Evolutionary conservation across 1,140 invertebrate species (phyloP).

Genomic region (Drosophila pseudoananassae): DNA sequence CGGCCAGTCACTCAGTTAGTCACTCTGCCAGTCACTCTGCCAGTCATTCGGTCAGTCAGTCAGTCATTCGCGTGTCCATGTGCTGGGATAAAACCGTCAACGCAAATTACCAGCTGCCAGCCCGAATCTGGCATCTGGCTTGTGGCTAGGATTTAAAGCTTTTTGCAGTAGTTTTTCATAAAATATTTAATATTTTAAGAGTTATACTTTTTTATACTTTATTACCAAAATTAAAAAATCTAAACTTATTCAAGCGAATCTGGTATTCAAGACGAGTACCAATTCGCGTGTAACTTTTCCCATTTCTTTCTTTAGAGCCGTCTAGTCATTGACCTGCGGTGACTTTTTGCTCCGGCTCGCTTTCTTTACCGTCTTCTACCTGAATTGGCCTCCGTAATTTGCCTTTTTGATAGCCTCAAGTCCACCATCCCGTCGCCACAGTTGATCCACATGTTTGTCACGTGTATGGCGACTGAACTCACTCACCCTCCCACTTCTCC

Average conservation of each 20-base stretch:
- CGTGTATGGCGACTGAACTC: slow-evolving; percentile 36
- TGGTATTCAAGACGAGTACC: neutral
- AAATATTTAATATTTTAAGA: no score
- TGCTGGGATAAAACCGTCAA: slow-evolving; percentile 42
- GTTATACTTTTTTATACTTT: no score
- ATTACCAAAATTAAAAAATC: no score
- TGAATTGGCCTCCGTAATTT: slow-evolving; percentile 38
- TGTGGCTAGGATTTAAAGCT: neutral
- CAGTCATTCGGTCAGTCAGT: slow-evolving; percentile 14
- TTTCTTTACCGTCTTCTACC: slow-evolving; percentile 15
- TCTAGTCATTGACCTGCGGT: slow-evolving; percentile 32
- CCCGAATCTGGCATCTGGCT: slow-evolving; percentile 13
- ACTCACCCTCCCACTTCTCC: slow-evolving; percentile 10
- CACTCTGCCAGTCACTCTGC: slow-evolving; percentile 1
- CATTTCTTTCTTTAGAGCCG: neutral
- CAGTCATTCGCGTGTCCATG: slow-evolving; percentile 35
- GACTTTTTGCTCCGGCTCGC: neutral
- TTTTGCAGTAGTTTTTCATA: neutral
- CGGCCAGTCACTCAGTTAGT: slow-evolving; percentile 2
- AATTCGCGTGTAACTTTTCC: neutral
- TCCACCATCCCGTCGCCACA: slow-evolving; percentile 11
- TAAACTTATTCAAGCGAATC: no score
- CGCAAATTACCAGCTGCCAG: slow-evolving; percentile 50
- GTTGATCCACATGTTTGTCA: slow-evolving; percentile 47
- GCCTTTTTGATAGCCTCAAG: slow-evolving; percentile 21